A percentile compares a stretch with the other conserved stretches of the same genome.
Conservation (phyloP, 2,888 invertebrate species). For the Euphydryas editha region DNA sequence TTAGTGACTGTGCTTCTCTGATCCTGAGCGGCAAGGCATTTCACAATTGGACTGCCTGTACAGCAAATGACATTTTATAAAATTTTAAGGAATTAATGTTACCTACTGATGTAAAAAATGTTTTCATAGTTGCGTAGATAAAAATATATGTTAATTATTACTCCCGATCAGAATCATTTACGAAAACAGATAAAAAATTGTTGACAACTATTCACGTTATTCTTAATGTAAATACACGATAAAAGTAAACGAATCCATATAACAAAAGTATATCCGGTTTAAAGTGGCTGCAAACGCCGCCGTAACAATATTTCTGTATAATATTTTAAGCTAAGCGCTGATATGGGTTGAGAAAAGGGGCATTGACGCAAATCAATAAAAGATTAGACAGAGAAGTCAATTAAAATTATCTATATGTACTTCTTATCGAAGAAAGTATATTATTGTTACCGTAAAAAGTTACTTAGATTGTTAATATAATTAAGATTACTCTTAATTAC, state of each 20-base stretch:
- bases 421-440: conserved; percentile 14
- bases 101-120: too few species aligned
- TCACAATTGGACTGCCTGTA: too few species aligned
- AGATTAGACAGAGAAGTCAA: conserved; percentile 14
- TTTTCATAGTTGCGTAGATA: too few species aligned
- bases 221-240: conserved; percentile 17
- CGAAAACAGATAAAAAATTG: conserved; percentile 7
- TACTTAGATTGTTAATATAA: neutral
- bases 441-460: neutral
- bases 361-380: conserved; percentile 35
- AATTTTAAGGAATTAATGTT: too few species aligned
- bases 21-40: too few species aligned
- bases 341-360: conserved; percentile 19
- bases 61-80: too few species aligned
- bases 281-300: neutral
- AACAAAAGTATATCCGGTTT: neutral
- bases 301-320: neutral
- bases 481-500: neutral
- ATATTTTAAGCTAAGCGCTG: conserved; percentile 18
- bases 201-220: neutral
- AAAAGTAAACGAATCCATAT: conserved; percentile 9
- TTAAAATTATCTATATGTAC: conserved; percentile 17
- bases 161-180: neutral
- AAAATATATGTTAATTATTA: neutral
- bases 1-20: too few species aligned